phyloP scores from a whole-genome alignment of 1,140 invertebrate genomes.

The Cydia amplana region DNA sequence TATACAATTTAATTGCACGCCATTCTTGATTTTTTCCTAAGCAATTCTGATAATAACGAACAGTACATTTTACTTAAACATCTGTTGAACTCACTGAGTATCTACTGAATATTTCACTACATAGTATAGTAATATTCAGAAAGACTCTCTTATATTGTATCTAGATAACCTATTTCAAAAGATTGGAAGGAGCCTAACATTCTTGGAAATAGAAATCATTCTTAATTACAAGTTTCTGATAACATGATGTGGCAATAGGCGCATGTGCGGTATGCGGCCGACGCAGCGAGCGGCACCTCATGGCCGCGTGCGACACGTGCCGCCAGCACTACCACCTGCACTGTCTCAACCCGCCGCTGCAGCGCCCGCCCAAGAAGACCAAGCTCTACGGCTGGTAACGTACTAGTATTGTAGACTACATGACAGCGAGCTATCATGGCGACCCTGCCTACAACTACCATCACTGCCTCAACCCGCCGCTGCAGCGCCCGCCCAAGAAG shows the following conservation, averaged over 20 bases:
- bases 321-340: constrained; percentile 95
- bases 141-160: too few relatives aligned
- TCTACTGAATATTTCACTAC: too few relatives aligned
- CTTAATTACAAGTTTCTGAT: background rate
- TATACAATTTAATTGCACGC: too few relatives aligned
- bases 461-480: constrained; percentile 76
- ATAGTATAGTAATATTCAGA: too few relatives aligned
- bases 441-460: background rate
- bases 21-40: too few relatives aligned
- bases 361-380: constrained; percentile 96
- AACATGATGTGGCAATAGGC: constrained; percentile 53
- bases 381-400: constrained; percentile 94
- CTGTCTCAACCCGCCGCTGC: constrained; percentile 95
- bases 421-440: background rate
- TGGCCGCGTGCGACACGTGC: constrained; percentile 97
- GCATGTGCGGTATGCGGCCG: constrained; percentile 92
- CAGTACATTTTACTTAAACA: too few relatives aligned
- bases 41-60: too few relatives aligned
- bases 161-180: background rate
- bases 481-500: constrained; percentile 96
- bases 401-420: constrained; percentile 31
- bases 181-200: background rate
- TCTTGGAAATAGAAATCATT: too few relatives aligned
- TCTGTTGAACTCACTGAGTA: too few relatives aligned
- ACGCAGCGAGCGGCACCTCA: constrained; percentile 90